phyloP scores from a whole-genome alignment of 2,797 vertebrate species.

The Pseudochirops corinnae region DNA sequence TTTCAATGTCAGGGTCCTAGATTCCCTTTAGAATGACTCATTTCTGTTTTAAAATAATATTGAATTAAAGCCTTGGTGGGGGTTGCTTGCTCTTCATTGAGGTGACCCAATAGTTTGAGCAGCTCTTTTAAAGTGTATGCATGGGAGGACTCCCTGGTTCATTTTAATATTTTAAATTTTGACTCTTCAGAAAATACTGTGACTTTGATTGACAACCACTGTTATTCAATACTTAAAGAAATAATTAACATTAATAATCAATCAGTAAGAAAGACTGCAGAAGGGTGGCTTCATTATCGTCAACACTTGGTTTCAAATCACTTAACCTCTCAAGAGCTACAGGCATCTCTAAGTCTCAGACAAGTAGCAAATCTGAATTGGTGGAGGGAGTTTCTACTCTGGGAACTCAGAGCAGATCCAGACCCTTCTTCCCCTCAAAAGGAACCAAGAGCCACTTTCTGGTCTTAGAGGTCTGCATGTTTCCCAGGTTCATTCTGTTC shows the following conservation, averaged over 20 bases:
- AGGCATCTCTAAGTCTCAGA: neutral
- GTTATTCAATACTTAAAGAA: neutral
- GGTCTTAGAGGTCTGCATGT: neutral
- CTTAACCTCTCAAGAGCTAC: neutral
- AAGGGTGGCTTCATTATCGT: neutral
- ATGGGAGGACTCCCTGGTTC: neutral
- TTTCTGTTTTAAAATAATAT: constrained; percentile 28
- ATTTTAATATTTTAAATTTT: neutral
- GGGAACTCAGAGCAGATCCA: neutral
- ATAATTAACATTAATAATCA: neutral
- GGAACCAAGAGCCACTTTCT: neutral
- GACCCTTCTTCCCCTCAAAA: neutral
- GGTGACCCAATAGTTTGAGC: constrained; percentile 7
- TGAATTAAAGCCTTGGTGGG: constrained; percentile 26
- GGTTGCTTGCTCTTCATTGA: constrained; percentile 10
- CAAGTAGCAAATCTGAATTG: neutral
- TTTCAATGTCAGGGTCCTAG: neutral
- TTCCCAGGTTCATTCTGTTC: neutral
- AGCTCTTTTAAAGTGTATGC: constrained; percentile 41
- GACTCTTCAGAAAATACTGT: neutral
- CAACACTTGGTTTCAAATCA: neutral
- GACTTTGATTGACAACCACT: neutral
- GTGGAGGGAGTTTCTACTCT: neutral
- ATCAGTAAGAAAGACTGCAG: neutral
- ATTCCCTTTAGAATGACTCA: constrained; percentile 32